phyloP scores from a whole-genome alignment of 92 coral and sea anemone species.

The Desmophyllum pertusum region DNA sequence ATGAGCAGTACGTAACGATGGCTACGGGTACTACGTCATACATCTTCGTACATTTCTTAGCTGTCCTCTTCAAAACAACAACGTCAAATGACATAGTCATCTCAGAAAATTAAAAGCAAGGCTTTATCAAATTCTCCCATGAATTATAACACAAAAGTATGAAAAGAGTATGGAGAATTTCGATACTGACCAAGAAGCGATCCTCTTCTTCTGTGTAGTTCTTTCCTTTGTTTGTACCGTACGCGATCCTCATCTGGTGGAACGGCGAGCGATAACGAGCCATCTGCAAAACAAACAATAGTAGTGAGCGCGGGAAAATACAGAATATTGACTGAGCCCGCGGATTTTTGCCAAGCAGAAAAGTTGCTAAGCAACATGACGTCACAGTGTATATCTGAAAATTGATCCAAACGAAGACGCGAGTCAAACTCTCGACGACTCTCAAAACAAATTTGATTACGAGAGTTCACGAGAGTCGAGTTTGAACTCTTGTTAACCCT shows the following conservation, averaged over 20 bases:
- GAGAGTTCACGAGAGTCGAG: no score
- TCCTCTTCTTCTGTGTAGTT: conserved; percentile 99
- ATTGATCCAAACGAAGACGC: no score
- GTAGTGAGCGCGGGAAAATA: neutral
- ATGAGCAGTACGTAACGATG: no score
- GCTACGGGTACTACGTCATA: no score
- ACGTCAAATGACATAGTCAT: neutral
- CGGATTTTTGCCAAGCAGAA: no score
- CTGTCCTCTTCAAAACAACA: neutral
- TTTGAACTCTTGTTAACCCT: no score
- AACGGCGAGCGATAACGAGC: conserved; percentile 99
- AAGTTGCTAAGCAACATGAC: no score
- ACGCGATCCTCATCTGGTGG: conserved; percentile 97
- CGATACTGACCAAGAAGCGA: conserved; percentile 88
- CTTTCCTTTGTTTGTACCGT: conserved; percentile 99
- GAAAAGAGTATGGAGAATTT: neutral
- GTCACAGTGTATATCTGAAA: no score
- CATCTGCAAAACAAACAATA: conserved; percentile 69
- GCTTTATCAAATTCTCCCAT: neutral
- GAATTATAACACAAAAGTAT: neutral
- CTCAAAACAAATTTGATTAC: no score
- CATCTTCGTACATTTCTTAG: no score
- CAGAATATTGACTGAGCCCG: no score
- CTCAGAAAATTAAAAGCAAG: neutral
- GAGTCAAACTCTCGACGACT: no score